Conservation (phyloP, 2,888 invertebrate species). For the Mythimna pallens region DNA sequence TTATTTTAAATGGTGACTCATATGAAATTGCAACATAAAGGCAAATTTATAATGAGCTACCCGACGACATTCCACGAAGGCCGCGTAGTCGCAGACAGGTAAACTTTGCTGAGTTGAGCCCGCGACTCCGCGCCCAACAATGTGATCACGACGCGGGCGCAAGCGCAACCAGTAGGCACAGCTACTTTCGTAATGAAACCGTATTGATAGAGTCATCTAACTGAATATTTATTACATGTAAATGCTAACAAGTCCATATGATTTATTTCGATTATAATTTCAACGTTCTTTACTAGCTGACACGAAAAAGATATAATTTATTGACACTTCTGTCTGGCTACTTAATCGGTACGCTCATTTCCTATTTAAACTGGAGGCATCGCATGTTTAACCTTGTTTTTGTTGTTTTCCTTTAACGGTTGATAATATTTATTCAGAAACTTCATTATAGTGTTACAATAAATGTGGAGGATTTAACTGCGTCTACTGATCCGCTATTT, state of each 20-base stretch:
- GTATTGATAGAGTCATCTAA: constrained; percentile 51
- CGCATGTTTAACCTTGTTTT: constrained; percentile 71
- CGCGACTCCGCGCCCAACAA: constrained; percentile 66
- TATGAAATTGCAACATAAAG: constrained; percentile 81
- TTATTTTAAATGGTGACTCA: constrained; percentile 80
- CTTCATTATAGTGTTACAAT: constrained; percentile 68
- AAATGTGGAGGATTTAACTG: constrained; percentile 73
- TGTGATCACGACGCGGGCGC: constrained; percentile 50
- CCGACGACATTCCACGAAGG: constrained; percentile 84
- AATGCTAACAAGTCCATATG: constrained; percentile 46
- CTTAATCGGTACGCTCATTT: constrained; percentile 69
- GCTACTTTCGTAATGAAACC: constrained; percentile 47
- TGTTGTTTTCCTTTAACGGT: constrained; percentile 58
- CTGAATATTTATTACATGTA: constrained; percentile 54
- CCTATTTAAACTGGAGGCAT: constrained; percentile 63
- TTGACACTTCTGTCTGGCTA: constrained; percentile 67
- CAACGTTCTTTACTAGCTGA: constrained; percentile 66
- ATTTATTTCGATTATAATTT: constrained; percentile 62
- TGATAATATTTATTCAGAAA: constrained; percentile 52
- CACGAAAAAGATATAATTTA: constrained; percentile 71
- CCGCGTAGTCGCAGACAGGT: constrained; percentile 75
- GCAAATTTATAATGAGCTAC: constrained; percentile 85
- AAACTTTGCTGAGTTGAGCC: constrained; percentile 72
- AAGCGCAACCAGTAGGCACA: constrained; percentile 32
- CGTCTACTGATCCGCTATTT: constrained; percentile 74